These are phyloP conservation scores for Aproaerema taeniolella DNA, from an alignment of 2,888 invertebrate species.

Conservation along the genomic window DNA sequence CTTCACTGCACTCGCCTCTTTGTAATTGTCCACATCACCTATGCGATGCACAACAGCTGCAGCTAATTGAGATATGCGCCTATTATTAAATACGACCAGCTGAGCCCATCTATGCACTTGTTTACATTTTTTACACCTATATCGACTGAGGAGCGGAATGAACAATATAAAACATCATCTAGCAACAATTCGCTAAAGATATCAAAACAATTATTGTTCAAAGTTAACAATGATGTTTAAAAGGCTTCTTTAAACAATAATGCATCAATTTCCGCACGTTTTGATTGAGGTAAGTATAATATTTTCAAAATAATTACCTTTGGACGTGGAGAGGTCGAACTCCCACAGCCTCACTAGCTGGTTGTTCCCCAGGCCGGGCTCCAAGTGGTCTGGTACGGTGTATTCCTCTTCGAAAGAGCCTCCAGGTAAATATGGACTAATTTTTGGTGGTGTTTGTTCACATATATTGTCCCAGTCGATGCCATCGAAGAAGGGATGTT, in stretches of 20 bases:
- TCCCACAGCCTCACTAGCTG: conserved; percentile 88
- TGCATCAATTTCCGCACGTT: conserved; percentile 1
- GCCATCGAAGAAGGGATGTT: conserved; percentile 91
- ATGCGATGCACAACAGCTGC: conserved; percentile 18
- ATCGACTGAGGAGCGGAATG: neutral
- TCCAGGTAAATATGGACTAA: conserved; percentile 89
- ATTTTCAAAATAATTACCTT: conserved; percentile 35
- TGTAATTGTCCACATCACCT: conserved; percentile 42
- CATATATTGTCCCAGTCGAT: conserved; percentile 90
- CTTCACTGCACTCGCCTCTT: conserved; percentile 60
- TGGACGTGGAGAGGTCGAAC: conserved; percentile 79
- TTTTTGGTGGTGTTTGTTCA: conserved; percentile 87
- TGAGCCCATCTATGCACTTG: conserved; percentile 1
- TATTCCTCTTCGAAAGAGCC: conserved; percentile 82
- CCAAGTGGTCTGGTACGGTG: conserved; percentile 85
- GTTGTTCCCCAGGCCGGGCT: conserved; percentile 91
- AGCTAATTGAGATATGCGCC: conserved; percentile 6
- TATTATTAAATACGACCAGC: conserved; percentile 7
- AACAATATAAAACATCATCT: neutral
- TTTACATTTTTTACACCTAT: conserved; percentile 5
- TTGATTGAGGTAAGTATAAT: neutral
- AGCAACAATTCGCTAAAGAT: neutral
- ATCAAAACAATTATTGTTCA: conserved; percentile 8
- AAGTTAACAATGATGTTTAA: conserved; percentile 11
- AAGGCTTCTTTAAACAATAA: conserved; percentile 5